Base-by-base conservation (phyloP, 1,140 invertebrate genomes). In the Acromyrmex heyeri region DNA sequence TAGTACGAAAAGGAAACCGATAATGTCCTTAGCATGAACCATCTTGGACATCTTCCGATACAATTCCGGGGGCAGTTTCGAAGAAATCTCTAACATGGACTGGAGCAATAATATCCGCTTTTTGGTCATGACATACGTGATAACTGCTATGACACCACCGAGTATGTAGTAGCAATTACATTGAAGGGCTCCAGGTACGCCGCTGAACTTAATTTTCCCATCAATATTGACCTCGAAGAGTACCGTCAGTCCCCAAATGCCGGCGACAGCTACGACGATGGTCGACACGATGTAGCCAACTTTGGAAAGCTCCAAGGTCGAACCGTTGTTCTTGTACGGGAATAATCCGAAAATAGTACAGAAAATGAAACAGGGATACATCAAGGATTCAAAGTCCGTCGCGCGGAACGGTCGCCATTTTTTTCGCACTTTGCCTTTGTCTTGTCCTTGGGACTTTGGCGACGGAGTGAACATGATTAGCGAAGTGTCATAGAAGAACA, bases 11-110 rank as follows among this genome's bases (percentile, higher is more conserved):
- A 91, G 0, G 12, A 93, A 93, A 0, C 92, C 91, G 0, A 93
- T 1, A 0, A 94, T 81, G 55, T 95, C 94, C 38, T 95, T 94
- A 0, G 75, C 21, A 2, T 94, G 93, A 14, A 94, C 86, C 3
- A 89, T 69, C 76, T 77, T 92, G 0, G 92, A 87, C 3, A 92
- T 69, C 27, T 72, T 59, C 30, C 82, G 69, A 21, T 92, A 94
- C 0, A 87, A 76, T 18, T 89, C 75, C 0, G 70, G 0, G 0
- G 94, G 88, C 0, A 95, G 24, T 16, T 86, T 89, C 2, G 87
- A 59, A 0, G 93, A 92, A 0, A 89, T 53, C 5, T 81, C 70
- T 0, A 44, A 16, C 1, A 93, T 44, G 2, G 90, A 77, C 21
- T 90, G 87, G 4, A 94, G 67, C 2, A 94, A 24, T 1, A 50